These are phyloP conservation scores for Ctenodactylus gundi DNA, from an alignment of 2,113 vertebrate species.

Conservation along the genomic window DNA sequence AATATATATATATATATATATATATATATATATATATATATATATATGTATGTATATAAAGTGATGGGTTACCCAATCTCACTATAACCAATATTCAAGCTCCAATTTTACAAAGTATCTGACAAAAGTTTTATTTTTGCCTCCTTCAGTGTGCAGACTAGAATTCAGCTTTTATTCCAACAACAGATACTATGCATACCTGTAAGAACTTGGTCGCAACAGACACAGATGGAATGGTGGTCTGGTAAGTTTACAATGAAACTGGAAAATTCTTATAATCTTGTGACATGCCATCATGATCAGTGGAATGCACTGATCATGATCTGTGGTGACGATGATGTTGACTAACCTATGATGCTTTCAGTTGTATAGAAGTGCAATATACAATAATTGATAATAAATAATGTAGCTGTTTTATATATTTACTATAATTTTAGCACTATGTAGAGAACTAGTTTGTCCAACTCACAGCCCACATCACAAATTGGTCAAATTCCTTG, in stretches of 20 bases:
- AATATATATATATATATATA: no score
- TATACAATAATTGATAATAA: neutral
- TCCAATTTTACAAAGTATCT: neutral
- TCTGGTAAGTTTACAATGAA: neutral
- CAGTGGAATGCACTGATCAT: neutral
- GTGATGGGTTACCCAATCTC: neutral
- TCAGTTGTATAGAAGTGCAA: neutral
- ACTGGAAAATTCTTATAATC: neutral
- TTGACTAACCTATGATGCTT: neutral
- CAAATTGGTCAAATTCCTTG: no score
- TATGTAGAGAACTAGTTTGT: no score
- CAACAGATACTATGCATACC: neutral
- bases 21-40: no score
- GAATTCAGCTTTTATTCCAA: neutral
- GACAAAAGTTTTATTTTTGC: neutral
- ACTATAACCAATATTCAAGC: neutral
- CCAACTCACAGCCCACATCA: no score
- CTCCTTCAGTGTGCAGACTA: neutral
- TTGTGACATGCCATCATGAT: neutral
- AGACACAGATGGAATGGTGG: neutral
- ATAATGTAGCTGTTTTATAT: neutral
- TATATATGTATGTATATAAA: no score
- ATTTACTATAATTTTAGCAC: neutral
- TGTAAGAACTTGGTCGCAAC: neutral
- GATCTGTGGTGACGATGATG: neutral